These are phyloP conservation scores for Cryptus viduatorius DNA, from an alignment of 2,888 invertebrate species.

Conservation along the genomic window DNA sequence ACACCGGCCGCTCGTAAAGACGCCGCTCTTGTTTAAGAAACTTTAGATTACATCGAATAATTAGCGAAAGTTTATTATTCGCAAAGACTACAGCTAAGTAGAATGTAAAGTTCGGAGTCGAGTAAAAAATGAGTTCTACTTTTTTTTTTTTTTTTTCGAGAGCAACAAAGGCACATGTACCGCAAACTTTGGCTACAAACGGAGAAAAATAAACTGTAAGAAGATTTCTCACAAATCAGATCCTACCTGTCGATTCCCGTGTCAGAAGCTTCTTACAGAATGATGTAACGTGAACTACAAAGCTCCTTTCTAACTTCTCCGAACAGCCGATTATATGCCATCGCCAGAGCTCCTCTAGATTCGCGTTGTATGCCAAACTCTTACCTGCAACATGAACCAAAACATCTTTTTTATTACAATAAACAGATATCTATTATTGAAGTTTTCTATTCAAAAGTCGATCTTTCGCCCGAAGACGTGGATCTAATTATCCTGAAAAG, in stretches of 20 bases:
- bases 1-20: neutral
- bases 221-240: constrained; percentile 16
- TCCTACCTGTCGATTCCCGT: constrained; percentile 25
- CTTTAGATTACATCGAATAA: neutral
- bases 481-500: neutral
- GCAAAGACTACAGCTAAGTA: neutral
- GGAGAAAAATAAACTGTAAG: neutral
- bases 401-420: constrained; percentile 21
- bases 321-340: constrained; percentile 20
- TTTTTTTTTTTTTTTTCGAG: neutral
- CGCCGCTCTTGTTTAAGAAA: neutral
- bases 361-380: constrained; percentile 11
- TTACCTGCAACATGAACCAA: constrained; percentile 47
- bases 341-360: constrained; percentile 2
- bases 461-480: neutral
- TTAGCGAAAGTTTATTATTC: neutral
- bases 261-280: constrained; percentile 18
- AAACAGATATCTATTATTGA: constrained; percentile 11
- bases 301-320: neutral
- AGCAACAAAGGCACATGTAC: neutral
- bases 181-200: neutral
- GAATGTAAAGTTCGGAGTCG: neutral
- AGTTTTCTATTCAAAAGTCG: constrained; percentile 7
- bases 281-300: constrained; percentile 28
- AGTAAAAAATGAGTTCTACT: neutral